Base-by-base conservation (phyloP, 92 coral and sea anemone genomes). In the Epizoanthus scotinus region DNA sequence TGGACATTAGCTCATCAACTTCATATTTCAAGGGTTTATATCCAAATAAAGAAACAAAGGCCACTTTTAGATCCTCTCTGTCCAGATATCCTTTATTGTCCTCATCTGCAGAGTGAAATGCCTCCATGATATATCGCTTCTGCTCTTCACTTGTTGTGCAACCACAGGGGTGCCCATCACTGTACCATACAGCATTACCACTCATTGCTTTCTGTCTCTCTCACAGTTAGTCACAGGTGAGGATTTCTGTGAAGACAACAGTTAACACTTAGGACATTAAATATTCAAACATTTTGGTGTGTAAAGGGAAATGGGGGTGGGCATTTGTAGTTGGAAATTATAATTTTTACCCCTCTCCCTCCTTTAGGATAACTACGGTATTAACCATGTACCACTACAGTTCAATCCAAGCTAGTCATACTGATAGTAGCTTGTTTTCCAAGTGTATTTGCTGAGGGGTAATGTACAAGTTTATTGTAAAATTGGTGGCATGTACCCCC, bases 21-120 rank as follows among this genome's bases (percentile, higher is more conserved):
- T 95, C 99, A 54, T 69, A 89, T 34, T 87, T 89, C 26, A 96
- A 93, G 18, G 99, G 99, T 84, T 95, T 95, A 87, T 95, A 95
- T 25, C 99, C 99, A 83, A 93, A 95, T 3, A 95, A 75, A 14
- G 90, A 88, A 24, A 93, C 96, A 71, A 93, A 68, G 57, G 99
- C 99, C 34, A 95, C 91, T 87, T 93, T 95, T 12, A 95, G 71
- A 80, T 95, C 99, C 61, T 89, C 92, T 69, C 86, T 87, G 78
- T 85, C 82, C 40, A 95, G 86, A 59, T 82, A 91, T 8, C 99
- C 98, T 65, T 95, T 95, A 17, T 64, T 65, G 66, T 65, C 94
- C 57, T 83, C 83, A 74, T 95, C 99, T 36, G 91, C 92, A 34
- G 82, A 29, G 12, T 91, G 92, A 67, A 93, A 95, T 3, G 90